A percentile compares a stretch with the other conserved stretches of the same genome.
phyloP scores from a whole-genome alignment of 2,113 vertebrate genomes.

The Rhynchomys soricoides region DNA sequence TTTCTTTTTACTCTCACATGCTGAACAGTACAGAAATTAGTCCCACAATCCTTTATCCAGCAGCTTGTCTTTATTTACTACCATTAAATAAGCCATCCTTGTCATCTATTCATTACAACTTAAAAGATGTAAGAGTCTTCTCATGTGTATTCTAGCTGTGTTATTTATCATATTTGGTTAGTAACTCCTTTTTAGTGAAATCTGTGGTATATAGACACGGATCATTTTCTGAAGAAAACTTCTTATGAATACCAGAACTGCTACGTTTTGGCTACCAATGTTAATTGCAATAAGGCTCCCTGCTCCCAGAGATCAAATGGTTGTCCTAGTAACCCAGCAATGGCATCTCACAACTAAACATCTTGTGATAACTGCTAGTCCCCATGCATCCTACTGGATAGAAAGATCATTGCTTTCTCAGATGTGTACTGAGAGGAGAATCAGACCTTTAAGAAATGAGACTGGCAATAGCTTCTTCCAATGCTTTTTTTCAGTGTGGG shows the following conservation, averaged over 20 bases:
- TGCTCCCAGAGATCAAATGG: neutral
- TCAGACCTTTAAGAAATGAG: neutral
- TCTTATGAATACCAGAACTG: constrained; percentile 35
- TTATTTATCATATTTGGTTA: constrained; percentile 72
- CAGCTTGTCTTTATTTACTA: constrained; percentile 67
- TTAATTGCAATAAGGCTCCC: constrained; percentile 18
- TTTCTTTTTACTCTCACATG: constrained; percentile 21
- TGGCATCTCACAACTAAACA: neutral
- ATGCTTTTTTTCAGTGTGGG: neutral
- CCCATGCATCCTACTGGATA: neutral
- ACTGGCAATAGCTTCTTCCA: neutral
- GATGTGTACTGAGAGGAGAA: neutral
- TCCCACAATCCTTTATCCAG: neutral
- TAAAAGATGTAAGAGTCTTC: constrained; percentile 58
- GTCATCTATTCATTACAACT: constrained; percentile 73
- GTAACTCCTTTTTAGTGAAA: constrained; percentile 32
- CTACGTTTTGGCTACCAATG: constrained; percentile 6
- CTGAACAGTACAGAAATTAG: constrained; percentile 58
- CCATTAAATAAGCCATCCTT: constrained; percentile 55
- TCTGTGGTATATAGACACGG: constrained; percentile 33
- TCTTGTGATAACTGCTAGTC: neutral
- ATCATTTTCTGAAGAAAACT: constrained; percentile 54
- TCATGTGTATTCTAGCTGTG: constrained; percentile 30
- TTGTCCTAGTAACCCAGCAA: neutral
- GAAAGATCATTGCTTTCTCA: neutral